Conservation (phyloP, 1,140 invertebrate genomes). For the Frieseomelitta varia region DNA sequence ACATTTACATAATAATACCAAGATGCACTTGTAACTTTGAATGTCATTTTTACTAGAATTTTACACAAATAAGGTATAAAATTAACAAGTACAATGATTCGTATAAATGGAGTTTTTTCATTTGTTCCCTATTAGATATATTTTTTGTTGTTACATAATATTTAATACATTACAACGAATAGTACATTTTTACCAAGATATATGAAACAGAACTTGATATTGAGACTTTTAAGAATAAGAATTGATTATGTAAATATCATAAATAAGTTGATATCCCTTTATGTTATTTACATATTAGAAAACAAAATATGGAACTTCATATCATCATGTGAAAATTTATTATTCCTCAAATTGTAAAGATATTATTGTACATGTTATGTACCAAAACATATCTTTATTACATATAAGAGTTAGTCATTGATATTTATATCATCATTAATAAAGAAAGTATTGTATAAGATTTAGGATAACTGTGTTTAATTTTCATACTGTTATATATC, state of each 20-base stretch:
- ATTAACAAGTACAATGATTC: neutral
- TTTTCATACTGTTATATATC: neutral
- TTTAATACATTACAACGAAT: neutral
- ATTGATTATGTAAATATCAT: conserved; percentile 2
- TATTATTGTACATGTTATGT: neutral
- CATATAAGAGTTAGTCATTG: neutral
- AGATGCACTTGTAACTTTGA: conserved; percentile 15
- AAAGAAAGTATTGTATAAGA: neutral
- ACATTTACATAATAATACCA: conserved; percentile 12
- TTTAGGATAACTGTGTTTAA: neutral
- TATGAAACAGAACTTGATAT: neutral
- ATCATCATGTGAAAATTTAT: neutral
- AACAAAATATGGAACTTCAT: neutral
- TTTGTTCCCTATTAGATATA: neutral
- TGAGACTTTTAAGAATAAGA: neutral
- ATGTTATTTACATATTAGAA: neutral
- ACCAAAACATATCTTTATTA: conserved; percentile 4
- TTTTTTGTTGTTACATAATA: neutral
- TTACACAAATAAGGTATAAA: conserved; percentile 28
- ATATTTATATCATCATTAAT: neutral
- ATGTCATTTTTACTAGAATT: conserved; percentile 12
- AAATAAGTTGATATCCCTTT: neutral
- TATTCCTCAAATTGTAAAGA: neutral
- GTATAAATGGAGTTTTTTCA: neutral
- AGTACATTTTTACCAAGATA: neutral